Evolutionary conservation across 2,113 vertebrate genomes (phyloP).

Genomic region (Nycticebus coucang): DNA sequence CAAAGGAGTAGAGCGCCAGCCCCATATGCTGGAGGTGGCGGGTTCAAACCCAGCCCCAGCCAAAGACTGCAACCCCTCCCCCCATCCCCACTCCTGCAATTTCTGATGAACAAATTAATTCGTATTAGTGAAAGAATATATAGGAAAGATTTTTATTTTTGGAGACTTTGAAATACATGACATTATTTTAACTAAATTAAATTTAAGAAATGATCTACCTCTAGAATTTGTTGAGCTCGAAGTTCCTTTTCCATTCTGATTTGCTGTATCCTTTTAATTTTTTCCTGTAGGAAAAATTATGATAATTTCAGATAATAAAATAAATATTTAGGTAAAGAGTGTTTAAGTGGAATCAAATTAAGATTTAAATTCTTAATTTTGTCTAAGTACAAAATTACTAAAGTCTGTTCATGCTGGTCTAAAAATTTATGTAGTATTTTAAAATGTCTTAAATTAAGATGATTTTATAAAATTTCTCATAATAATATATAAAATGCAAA

Average conservation of each 20-base stretch:
- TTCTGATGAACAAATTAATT: conserved; percentile 54
- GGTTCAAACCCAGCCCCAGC: too few species aligned
- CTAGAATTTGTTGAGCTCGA: conserved; percentile 96
- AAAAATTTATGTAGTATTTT: not conserved
- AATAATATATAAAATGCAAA: conserved; percentile 43
- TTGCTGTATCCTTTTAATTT: conserved; percentile 97
- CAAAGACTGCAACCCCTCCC: too few species aligned
- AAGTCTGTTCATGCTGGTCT: not conserved
- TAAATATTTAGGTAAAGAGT: not conserved
- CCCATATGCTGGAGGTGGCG: too few species aligned
- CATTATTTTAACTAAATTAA: conserved; percentile 45
- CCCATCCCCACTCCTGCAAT: too few species aligned
- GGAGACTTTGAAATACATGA: not conserved
- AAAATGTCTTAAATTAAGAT: conserved; percentile 32
- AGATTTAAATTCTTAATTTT: too few species aligned
- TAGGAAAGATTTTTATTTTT: not conserved
- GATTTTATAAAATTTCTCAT: conserved; percentile 23
- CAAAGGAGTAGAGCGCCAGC: too few species aligned
- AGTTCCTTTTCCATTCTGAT: conserved; percentile 97
- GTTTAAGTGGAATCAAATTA: conserved; percentile 24
- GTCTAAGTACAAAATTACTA: conserved; percentile 1
- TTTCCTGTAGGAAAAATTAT: conserved; percentile 89
- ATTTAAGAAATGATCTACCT: conserved; percentile 87
- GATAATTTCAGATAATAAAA: conserved; percentile 60
- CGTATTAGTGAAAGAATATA: not conserved